A percentile compares a stretch with the other conserved stretches of the same genome.
Conservation (phyloP, 2,113 vertebrate genomes). For the Campylomormyrus tamandua region DNA sequence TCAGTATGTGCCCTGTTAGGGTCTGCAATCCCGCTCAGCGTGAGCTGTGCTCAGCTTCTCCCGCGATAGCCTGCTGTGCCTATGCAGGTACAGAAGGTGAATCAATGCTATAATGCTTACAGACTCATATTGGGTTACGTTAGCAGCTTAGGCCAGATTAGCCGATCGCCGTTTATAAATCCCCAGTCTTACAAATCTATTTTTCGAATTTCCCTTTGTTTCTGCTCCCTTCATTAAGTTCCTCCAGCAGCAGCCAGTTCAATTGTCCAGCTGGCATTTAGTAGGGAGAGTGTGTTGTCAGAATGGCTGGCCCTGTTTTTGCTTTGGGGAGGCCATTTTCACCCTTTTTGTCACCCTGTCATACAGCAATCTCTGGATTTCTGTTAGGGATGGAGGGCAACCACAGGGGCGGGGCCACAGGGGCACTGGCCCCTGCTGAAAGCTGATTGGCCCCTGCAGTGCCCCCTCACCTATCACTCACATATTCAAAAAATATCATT, state of each 20-base stretch:
- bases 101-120: slow-evolving; percentile 27
- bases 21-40: not conserved
- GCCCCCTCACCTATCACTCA: not conserved
- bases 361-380: not conserved
- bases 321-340: not conserved
- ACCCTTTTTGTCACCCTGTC: not conserved
- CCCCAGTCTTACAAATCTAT: not conserved
- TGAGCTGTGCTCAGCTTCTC: not conserved
- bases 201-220: not conserved
- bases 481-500: not conserved
- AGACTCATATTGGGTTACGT: slow-evolving; percentile 31
- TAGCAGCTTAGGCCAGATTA: slow-evolving; percentile 19
- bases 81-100: not conserved
- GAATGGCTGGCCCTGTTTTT: not conserved
- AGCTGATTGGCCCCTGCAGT: not conserved
- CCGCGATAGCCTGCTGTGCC: not conserved
- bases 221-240: not conserved
- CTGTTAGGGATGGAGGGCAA: not conserved
- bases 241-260: not conserved
- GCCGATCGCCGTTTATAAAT: not conserved
- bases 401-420: not conserved
- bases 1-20: not conserved
- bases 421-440: not conserved
- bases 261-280: not conserved
- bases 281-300: not conserved